phyloP scores from a whole-genome alignment of 2,888 invertebrate genomes.

The Tiphia femorata region DNA sequence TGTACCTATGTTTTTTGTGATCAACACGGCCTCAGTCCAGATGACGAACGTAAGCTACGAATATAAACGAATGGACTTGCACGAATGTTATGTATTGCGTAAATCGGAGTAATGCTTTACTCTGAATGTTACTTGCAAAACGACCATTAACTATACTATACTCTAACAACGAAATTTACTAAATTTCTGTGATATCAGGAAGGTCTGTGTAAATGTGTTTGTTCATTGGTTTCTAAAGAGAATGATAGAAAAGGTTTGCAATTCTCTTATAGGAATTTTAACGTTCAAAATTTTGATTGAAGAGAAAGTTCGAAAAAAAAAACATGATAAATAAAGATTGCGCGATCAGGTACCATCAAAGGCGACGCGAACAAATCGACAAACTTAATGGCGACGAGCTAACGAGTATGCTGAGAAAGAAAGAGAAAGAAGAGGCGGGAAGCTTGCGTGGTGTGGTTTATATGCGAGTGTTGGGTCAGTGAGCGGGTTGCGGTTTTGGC shows the following conservation, averaged over 20 bases:
- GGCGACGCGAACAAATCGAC: no score
- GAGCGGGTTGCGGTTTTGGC: not conserved
- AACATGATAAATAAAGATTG: not conserved
- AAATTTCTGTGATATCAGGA: no score
- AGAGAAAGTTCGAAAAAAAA: not conserved
- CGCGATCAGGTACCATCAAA: not conserved
- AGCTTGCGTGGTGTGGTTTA: conserved; percentile 5
- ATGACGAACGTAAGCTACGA: conserved; percentile 23
- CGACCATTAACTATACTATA: no score
- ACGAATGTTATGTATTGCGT: not conserved
- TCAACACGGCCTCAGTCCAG: conserved; percentile 45
- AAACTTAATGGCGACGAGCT: no score
- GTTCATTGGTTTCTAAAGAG: not conserved
- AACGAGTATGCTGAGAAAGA: conserved; percentile 2
- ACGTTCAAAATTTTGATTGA: not conserved
- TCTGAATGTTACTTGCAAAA: not conserved
- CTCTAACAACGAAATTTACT: no score
- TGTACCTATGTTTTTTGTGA: conserved; percentile 52
- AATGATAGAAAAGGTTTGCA: not conserved
- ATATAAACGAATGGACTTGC: not conserved
- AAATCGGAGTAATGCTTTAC: not conserved
- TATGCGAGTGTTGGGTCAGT: conserved; percentile 4
- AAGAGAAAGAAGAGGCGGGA: conserved; percentile 4
- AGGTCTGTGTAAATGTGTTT: no score
- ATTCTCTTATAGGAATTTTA: not conserved